Base-by-base conservation (phyloP, 2,888 invertebrate genomes). In the Sclerodermus sp. region DNA sequence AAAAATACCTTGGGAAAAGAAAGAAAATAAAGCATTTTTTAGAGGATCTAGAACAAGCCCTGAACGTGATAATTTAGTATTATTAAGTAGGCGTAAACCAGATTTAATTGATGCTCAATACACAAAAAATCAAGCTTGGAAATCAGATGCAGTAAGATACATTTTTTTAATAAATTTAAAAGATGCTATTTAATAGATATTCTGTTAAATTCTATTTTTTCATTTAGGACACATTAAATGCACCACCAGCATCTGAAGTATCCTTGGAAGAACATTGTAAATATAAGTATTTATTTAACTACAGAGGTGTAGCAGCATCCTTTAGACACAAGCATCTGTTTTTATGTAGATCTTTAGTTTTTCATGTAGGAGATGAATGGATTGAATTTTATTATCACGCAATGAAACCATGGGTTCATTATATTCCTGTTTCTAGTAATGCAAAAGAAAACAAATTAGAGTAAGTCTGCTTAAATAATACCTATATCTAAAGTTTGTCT, bases 51-150 rank as follows among this genome's bases (percentile, higher is more conserved):
- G 98, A 60, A 98, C 98, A 1, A 93, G 90, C 68, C 83, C 87
- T 23, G 95, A 96, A 79, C 83, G 98, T 55, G 98, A 98, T 79
- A 84, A 91, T 18, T 80, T 98, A 29, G 82, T 98, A 57, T 78
- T 92, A 44, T 79, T 97, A n/a, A 90, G 92, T 15, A 82, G 93
- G 50, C 83, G 83, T 47, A 75, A 83, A 17, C 89, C 93, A 1
- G 82, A 90, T 1, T 79, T 97, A 15, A 89, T 91, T 1, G 92
- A 97, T 81, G 97, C 97, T 1, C 87, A 89, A 60, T 98, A 96
- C 74, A 98, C 97, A 0, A 97, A 96, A 79, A 98, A 98, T 79
- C 98, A 98, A 81, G 97, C 96, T 0, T 98, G 96, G 96, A 96
- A 93, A 79, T 96, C 96, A 4, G 88, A 90, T 58, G 87, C 84